Evolutionary conservation across 2,888 invertebrate genomes (phyloP), one percentile per base, ranked within the genome.

Genomic region (Drosophila meridionalis): DNA sequence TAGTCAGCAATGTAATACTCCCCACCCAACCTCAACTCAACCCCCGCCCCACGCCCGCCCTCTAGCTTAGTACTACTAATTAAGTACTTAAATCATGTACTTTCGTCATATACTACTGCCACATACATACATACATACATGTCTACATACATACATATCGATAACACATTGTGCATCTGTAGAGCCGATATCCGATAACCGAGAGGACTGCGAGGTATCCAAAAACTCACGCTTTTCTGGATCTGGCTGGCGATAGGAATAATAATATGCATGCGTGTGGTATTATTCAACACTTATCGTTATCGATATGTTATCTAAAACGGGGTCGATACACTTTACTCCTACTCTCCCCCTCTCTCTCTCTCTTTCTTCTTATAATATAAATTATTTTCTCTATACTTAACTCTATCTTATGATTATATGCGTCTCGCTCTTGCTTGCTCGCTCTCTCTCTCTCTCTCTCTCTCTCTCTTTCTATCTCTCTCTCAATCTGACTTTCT

Each of bases 11-110:
- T 56, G 53, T 66, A 67, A 76, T 32, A 28, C 34, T 34, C 20
- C 69, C 53, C 53, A 38, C 28, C 28, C 38, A 38, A 26, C 8
- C 12, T 52, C 11, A 52, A 36, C 34, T 34, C 6, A 36, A 36
- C 3, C 52, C 36, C 36, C 36, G 14, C 50, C 50, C 50, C 32
- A 50, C 32, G 50, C 4, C 32, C 38, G 6, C 47, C 38, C 48
- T 58, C 58, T 64, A 80, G 40, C 30, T 80, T 70, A 70, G 59
- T 60, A 50, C 34, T 43, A 68, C 61, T 62, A 52, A 45, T 40
- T 56, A 57, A 78, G 69, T 74, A 74, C 59, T 63, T 64, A 47
- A 47, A 63, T 66, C 66, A 76, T 77, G 71, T 76, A 70, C 62
- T 70, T 70, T 28, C 63, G 81, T 76, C 71, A 69, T 55, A 65